A percentile compares a stretch with the other conserved stretches of the same genome.
phyloP scores from a whole-genome alignment of 2,888 invertebrate genomes.

The Quadroppia sp. region DNA sequence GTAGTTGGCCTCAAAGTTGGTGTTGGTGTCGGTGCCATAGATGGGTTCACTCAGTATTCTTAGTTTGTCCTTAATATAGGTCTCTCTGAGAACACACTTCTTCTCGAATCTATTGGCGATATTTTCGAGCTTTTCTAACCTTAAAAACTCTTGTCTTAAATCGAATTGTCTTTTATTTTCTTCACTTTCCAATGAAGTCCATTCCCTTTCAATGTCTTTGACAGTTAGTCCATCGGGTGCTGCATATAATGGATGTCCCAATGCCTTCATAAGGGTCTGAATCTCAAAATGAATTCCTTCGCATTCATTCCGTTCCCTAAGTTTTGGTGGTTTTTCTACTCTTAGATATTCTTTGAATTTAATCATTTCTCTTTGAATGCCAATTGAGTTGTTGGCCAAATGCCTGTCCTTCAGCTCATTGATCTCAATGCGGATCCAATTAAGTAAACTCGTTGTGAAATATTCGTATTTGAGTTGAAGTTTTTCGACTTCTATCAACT shows the following conservation, averaged over 20 bases:
- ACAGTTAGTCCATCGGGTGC: conserved; percentile 85
- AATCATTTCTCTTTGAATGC: conserved; percentile 79
- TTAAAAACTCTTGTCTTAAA: conserved; percentile 77
- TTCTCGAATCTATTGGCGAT: conserved; percentile 91
- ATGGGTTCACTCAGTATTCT: conserved; percentile 86
- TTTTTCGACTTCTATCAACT: conserved; percentile 90
- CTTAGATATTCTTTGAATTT: conserved; percentile 76
- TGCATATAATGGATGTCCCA: conserved; percentile 78
- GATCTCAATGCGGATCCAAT: conserved; percentile 89
- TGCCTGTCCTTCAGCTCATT: conserved; percentile 73
- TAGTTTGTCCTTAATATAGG: conserved; percentile 95
- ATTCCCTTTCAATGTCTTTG: conserved; percentile 90
- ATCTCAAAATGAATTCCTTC: conserved; percentile 95
- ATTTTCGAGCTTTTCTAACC: conserved; percentile 90
- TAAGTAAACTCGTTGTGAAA: conserved; percentile 75
- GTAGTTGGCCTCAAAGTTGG: conserved; percentile 92
- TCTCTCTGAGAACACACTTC: conserved; percentile 88
- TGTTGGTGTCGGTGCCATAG: conserved; percentile 74
- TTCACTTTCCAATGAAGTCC: conserved; percentile 85
- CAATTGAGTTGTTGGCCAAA: conserved; percentile 90
- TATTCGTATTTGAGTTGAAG: conserved; percentile 84
- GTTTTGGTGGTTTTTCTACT: conserved; percentile 97
- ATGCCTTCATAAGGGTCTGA: conserved; percentile 90
- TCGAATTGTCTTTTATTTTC: conserved; percentile 93
- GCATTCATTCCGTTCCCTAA: conserved; percentile 93